Conservation (phyloP, 64 coral and sea anemone species). For the Trachythela sp. region DNA sequence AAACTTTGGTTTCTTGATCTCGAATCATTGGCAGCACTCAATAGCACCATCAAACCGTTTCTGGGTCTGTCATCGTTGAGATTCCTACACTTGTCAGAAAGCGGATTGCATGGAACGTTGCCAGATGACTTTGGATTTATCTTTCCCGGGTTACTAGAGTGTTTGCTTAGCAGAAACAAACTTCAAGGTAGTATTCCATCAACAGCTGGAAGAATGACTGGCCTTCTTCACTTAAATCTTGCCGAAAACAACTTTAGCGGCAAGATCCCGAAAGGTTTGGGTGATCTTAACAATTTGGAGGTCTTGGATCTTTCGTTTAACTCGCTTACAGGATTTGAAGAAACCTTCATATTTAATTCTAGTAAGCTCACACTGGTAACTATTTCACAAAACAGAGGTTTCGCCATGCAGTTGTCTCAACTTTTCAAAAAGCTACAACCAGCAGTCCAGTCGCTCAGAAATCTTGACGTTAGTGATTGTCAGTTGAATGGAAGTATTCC, state of each 20-base stretch:
- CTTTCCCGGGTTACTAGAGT: constrained; percentile 28
- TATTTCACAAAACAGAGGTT: no score
- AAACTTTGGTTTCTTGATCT: constrained; percentile 68
- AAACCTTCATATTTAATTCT: constrained; percentile 9
- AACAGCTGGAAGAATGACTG: constrained; percentile 39
- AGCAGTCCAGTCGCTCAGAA: constrained; percentile 1
- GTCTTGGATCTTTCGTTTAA: constrained; percentile 48
- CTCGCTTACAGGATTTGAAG: constrained; percentile 17
- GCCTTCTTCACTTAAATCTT: constrained; percentile 42
- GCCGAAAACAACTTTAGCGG: constrained; percentile 8
- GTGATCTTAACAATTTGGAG: constrained; percentile 1
- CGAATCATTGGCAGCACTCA: constrained; percentile 18
- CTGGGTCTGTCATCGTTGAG: constrained; percentile 42
- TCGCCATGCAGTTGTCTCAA: no score
- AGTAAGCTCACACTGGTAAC: no score
- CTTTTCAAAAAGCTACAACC: no score
- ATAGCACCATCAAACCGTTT: constrained; percentile 32
- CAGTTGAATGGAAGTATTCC: constrained; percentile 31
- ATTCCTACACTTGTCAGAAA: constrained; percentile 55
- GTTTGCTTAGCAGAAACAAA: constrained; percentile 33
- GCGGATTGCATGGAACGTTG: constrained; percentile 11
- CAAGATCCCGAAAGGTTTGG: constrained; percentile 46
- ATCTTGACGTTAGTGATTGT: constrained; percentile 42
- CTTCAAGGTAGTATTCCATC: constrained; percentile 47
- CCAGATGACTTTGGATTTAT: constrained; percentile 20